Evolutionary conservation across 2,888 invertebrate species (phyloP).

Genomic region (Temnothorax rugatulus): DNA sequence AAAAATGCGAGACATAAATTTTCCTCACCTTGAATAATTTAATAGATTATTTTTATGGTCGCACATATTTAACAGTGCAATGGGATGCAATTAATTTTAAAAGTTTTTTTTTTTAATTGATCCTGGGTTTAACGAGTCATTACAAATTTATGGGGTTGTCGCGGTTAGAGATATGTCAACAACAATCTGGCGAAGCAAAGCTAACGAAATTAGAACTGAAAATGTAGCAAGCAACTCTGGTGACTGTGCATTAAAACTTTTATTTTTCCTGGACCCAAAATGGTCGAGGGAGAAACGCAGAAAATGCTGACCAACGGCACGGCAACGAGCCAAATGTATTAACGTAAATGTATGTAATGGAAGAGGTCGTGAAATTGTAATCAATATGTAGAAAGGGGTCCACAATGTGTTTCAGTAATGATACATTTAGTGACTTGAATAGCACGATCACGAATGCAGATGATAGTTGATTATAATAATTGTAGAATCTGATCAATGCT

Average conservation of each 20-base stretch:
- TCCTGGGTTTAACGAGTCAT: background rate
- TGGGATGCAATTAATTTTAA: background rate
- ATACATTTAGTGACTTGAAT: slow-evolving; percentile 16
- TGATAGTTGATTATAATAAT: slow-evolving; percentile 30
- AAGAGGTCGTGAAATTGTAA: slow-evolving; percentile 29
- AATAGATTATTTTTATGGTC: background rate
- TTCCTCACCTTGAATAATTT: background rate
- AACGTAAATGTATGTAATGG: slow-evolving; percentile 48
- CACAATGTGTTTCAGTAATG: slow-evolving; percentile 15
- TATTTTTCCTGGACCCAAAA: slow-evolving; percentile 25
- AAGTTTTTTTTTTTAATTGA: background rate
- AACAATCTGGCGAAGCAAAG: slow-evolving; percentile 6
- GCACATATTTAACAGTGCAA: background rate
- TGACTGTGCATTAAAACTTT: slow-evolving; percentile 48
- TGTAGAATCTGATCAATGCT: slow-evolving; percentile 29
- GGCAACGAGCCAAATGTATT: slow-evolving; percentile 63
- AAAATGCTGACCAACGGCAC: slow-evolving; percentile 38
- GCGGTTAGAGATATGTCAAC: slow-evolving; percentile 15
- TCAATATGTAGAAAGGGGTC: slow-evolving; percentile 25
- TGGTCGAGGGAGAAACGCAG: slow-evolving; percentile 28
- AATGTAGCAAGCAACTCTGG: slow-evolving; percentile 27
- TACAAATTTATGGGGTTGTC: slow-evolving; percentile 4
- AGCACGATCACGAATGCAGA: slow-evolving; percentile 37
- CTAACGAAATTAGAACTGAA: slow-evolving; percentile 37
- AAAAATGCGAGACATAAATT: background rate